These are phyloP conservation scores for Pseudobourletiella spinata DNA, from an alignment of 1,140 invertebrate species.

Conservation along the genomic window DNA sequence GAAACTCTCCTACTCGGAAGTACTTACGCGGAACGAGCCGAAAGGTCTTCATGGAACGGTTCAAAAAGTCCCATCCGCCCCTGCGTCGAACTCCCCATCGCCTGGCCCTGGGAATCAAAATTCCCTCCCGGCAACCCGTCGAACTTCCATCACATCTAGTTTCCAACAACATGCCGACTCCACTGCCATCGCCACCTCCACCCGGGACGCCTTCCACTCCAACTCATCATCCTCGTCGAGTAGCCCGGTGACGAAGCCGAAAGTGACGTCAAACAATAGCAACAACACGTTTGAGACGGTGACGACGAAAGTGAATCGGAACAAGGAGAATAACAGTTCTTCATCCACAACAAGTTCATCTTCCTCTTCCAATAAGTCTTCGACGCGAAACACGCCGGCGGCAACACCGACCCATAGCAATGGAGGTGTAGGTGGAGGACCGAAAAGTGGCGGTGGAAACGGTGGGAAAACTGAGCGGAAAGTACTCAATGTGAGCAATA, in stretches of 20 bases:
- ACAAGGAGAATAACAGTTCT: conserved; percentile 6
- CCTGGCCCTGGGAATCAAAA: not conserved
- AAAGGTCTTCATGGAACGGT: not conserved
- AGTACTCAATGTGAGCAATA: conserved; percentile 4
- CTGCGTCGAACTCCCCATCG: conserved; percentile 11
- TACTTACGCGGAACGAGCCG: conserved; percentile 24
- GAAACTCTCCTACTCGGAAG: conserved; percentile 33
- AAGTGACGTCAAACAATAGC: no score
- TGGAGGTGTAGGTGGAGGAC: not conserved
- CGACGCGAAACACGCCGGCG: conserved; percentile 11
- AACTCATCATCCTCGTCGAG: conserved; percentile 22
- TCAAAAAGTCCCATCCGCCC: conserved; percentile 13
- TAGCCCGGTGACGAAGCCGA: conserved; percentile 23
- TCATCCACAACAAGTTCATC: no score
- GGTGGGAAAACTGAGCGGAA: conserved; percentile 1
- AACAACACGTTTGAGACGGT: no score
- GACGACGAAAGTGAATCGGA: not conserved
- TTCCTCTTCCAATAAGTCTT: conserved; percentile 16
- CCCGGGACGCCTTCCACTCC: conserved; percentile 12
- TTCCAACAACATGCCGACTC: no score
- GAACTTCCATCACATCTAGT: no score
- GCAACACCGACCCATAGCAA: conserved; percentile 10
- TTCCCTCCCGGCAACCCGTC: no score
- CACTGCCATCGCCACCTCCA: no score
- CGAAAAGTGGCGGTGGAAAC: no score